Evolutionary conservation across 2,797 vertebrate genomes (phyloP), one percentile per base, ranked within the genome.

Genomic region (Acanthis flammea): DNA sequence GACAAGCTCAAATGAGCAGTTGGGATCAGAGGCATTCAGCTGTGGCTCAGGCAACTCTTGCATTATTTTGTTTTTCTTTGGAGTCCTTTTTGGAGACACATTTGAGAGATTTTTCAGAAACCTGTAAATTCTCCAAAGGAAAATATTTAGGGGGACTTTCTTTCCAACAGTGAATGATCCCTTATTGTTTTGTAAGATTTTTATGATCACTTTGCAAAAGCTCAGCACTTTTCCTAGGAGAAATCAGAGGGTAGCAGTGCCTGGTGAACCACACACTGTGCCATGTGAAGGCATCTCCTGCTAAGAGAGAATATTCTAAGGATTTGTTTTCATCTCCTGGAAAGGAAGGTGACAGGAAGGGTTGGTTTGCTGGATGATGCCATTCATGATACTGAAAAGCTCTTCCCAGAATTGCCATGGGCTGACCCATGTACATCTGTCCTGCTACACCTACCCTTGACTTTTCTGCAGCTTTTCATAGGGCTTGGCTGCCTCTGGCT

Each of bases 231-330:
- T 39, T 51, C 54, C 63, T 45, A 14, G 30, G 16, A 73, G 35
- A 63, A 61, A 61, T 31, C 28, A 42, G 50, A 30, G 30, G 54
- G 28, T 2, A 15, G 19, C 13, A 11, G n/a, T 14, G 45, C 4
- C n/a, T 63, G 27, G 33, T 7, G 44, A 73, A 44, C 17, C 30
- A 9, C 0, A 7, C 16, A 35, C 7, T 16, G 42, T 2, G 41
- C 45, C 3, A 2, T 0, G 0, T 1, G 28, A 55, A 53, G 35
- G 35, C 45, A 42, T 62, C 41, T 58, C 19, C 80, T 51, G 28
- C 42, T 17, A 7, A 39, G 63, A 24, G 2, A 78, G 21, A 41
- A 10, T 3, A 55, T 15, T 30, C 14, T 2, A 24, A 33, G 61
- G 33, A 42, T 70, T 39, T 19, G 12, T 37, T 67, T n/a, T 19